phyloP scores from a whole-genome alignment of 2,113 vertebrate species.

The Lasiurus cinereus region DNA sequence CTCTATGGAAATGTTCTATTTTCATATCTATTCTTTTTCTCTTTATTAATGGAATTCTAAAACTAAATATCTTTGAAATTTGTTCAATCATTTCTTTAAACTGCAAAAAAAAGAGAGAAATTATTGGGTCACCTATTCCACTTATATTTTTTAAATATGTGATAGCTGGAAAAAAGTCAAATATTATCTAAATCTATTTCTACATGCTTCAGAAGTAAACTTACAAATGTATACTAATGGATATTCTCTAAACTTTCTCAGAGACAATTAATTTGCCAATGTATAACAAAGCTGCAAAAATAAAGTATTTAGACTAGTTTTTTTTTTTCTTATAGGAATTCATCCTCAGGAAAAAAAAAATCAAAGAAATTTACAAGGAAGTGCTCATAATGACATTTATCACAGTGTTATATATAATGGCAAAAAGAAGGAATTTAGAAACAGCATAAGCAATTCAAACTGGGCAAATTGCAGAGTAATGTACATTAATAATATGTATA shows the following conservation, averaged over 20 bases:
- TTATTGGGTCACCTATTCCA: not conserved
- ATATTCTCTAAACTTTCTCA: not conserved
- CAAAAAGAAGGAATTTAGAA: not conserved
- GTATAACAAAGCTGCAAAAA: not conserved
- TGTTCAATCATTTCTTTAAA: not conserved
- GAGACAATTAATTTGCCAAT: not conserved
- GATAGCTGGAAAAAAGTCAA: not conserved
- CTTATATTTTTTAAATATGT: slow-evolving; percentile 3
- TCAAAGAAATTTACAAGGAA: not conserved
- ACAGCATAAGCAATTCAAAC: not conserved
- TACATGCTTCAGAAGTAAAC: not conserved
- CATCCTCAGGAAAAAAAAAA: not conserved
- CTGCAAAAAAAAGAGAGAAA: not conserved
- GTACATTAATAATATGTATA: not conserved
- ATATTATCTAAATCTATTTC: not conserved
- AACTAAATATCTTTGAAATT: not conserved
- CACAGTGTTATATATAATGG: not conserved
- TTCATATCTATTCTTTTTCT: not conserved
- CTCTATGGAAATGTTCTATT: not conserved
- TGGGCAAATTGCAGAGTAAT: not conserved
- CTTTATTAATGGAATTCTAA: slow-evolving; percentile 29
- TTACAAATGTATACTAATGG: not conserved
- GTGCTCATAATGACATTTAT: slow-evolving; percentile 8
- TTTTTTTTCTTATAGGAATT: not conserved
- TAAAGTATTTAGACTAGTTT: not conserved